Base-by-base conservation (phyloP, 2,797 vertebrate genomes). In the Acanthornis magna region DNA sequence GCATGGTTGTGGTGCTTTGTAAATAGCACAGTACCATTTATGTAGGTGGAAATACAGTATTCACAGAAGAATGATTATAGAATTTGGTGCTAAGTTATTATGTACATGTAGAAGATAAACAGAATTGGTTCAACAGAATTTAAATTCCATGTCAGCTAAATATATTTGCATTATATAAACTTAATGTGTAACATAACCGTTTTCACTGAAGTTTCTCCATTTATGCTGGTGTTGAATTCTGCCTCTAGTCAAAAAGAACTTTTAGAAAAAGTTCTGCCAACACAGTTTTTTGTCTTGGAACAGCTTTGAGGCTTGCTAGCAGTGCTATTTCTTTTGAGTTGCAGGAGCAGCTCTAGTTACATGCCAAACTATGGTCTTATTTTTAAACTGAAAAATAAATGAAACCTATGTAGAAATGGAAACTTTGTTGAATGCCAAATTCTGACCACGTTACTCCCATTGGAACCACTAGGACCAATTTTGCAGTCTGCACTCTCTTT, bases 371-470 rank as follows among this genome's bases (percentile, higher is more conserved):
- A 94, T 14, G 55, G 88, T 82, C 67, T 92, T 95, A 93, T 95
- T 95, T 95, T 96, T 87, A 95, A 95, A 90, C 60, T 79, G 92
- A 95, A 92, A 95, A 95, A 94, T 91, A 95, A 94, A 92, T 91
- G 71, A 96, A 95, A 92, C 88, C 84, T 92, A 53, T 81, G 90
- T 87, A 74, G 92, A 92, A 95, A 94, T 92, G 94, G 91, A 96
- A 96, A 96, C 84, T 93, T 92, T 38, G 20, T 42, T 76, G 65
- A 91, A 65, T 92, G 92, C 94, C 94, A 95, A 81, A 91, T 85
- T 88, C 75, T 96, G 84, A 92, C 93, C 92, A 80, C 2, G 5
- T 89, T 91, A 42, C 66, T 96, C 95, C 93, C 89, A 36, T 23
- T 92, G 89, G 84, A 95, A 66, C 89, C 65, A 22, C 84, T 93